Evolutionary conservation across 2,113 vertebrate genomes (phyloP), one percentile per base, ranked within the genome.

Genomic region (Oncorhynchus gorbuscha): DNA sequence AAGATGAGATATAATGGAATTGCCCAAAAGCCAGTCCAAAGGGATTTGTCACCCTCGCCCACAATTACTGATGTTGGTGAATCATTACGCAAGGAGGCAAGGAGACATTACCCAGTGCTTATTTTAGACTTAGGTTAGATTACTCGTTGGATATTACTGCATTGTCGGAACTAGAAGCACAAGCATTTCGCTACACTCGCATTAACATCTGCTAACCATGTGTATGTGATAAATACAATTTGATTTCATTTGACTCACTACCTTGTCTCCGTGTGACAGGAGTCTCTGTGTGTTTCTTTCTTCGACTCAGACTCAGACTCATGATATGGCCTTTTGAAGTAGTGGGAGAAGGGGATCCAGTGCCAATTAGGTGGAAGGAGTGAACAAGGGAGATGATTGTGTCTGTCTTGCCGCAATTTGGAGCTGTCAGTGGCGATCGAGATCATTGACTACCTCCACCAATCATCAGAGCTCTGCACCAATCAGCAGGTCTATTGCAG

Each of bases 391-490:
- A 68, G 65, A 76, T 83, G 83, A 86, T 77, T 82, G 80, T 72
- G 28, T 79, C 83, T 85, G 82, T 85, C 82, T 82, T 64, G 81
- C 80, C 87, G 82, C 83, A 86, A 86, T 89, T 87, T 87, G 83
- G 71, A 76, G 85, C 85, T 91, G 87, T 86, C 89, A 86, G 85
- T 92, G 89, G 75, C 86, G 71, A 84, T 90, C 81, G 86, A 87
- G 81, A 89, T 88, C 89, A 92, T 79, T 76, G 84, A 89, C 91
- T 82, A 85, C 86, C 87, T 85, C 79, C 75, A 48, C 59, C 78
- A 30, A 72, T 72, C 82, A 84, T 78, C 76, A 79, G 70, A 84
- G 81, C 75, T 18, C 39, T 81, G 82, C 84, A 77, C 87, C 80
- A 81, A 87, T 88, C 78, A 80, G 68, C 73, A 0, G 24, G 30